Conservation (phyloP, 2,797 vertebrate species). For the Melanotaenia nigrans region DNA sequence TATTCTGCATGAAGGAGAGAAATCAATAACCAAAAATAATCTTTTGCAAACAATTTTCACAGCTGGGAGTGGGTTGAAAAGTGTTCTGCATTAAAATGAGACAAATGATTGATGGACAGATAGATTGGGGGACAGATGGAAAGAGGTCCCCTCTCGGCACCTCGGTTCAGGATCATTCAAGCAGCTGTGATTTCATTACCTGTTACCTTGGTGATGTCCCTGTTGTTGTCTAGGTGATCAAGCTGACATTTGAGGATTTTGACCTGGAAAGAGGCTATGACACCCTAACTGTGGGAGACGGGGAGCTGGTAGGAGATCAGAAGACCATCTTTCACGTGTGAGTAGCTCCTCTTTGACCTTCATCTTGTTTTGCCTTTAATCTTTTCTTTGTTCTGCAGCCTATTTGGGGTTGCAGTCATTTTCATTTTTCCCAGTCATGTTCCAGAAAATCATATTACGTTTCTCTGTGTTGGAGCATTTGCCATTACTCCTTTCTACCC, state of each 20-base stretch:
- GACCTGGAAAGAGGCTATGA: constrained; percentile 98
- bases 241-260: constrained; percentile 97
- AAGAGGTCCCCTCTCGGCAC: constrained; percentile 46
- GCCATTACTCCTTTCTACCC: constrained; percentile 21
- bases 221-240: constrained; percentile 90
- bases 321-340: constrained; percentile 98
- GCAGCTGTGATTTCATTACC: constrained; percentile 45
- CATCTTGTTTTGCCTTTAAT: constrained; percentile 30
- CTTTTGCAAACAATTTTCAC: not conserved
- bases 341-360: constrained; percentile 78
- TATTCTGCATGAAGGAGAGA: not conserved
- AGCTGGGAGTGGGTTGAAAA: constrained; percentile 9
- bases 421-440: constrained; percentile 39
- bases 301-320: constrained; percentile 94
- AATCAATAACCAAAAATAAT: not conserved
- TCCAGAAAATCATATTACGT: constrained; percentile 40
- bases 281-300: constrained; percentile 95
- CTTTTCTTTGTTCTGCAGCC: constrained; percentile 43
- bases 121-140: constrained; percentile 52
- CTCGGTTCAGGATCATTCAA: constrained; percentile 39
- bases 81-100: constrained; percentile 24
- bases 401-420: constrained; percentile 34
- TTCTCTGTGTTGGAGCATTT: constrained; percentile 21
- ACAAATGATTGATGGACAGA: constrained; percentile 33
- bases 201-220: constrained; percentile 44